Conservation (phyloP, 2,797 vertebrate genomes). For the Sitta carolinensis region DNA sequence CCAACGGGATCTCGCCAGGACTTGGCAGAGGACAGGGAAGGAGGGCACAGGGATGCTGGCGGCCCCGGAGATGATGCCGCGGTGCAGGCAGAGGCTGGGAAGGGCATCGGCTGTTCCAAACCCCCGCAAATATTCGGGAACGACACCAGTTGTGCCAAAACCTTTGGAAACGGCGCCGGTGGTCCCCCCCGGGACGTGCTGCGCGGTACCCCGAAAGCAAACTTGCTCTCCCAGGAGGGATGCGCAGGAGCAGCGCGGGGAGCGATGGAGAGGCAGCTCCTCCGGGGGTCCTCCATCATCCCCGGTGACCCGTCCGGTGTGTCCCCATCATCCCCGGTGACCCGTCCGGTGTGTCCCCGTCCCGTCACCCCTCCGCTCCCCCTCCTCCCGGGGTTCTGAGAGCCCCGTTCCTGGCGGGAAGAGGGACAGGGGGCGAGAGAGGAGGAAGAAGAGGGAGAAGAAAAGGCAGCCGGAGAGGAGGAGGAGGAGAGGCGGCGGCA, state of each 20-base stretch:
- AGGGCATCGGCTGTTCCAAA: not conserved
- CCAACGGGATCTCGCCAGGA: not conserved
- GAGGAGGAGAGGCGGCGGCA: not conserved
- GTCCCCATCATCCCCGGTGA: not conserved
- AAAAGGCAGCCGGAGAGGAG: not conserved
- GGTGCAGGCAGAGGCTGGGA: not conserved
- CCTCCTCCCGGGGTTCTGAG: not conserved
- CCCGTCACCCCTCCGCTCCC: not conserved
- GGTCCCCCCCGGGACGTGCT: rapidly evolving
- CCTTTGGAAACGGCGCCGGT: not conserved
- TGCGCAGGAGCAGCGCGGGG: not conserved
- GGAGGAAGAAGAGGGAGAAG: not conserved
- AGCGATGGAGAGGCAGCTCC: not conserved
- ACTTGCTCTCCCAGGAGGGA: not conserved
- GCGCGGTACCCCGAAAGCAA: not conserved
- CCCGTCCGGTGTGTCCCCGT: not conserved
- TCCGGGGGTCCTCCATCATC: not conserved
- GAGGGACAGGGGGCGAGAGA: not conserved
- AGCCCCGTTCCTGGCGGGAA: not conserved
- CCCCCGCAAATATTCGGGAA: not conserved
- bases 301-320: not conserved
- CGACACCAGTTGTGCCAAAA: not conserved
- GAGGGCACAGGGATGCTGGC: not conserved
- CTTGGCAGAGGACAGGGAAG: not conserved
- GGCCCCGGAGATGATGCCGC: not conserved